Evolutionary conservation across 1,140 invertebrate genomes (phyloP).

Genomic region (Bombus difficillimus): DNA sequence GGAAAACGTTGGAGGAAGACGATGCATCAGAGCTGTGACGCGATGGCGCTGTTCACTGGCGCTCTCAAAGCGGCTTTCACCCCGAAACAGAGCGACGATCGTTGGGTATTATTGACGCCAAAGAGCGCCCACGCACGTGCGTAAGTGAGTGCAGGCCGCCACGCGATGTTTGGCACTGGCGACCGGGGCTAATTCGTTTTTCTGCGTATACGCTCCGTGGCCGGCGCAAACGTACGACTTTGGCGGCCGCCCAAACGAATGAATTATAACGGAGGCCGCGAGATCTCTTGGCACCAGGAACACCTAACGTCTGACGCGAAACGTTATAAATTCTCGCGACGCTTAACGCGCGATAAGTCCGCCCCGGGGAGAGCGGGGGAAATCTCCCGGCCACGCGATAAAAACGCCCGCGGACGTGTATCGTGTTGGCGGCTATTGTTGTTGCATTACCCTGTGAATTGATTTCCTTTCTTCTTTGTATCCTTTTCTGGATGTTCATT

Average conservation of each 20-base stretch:
- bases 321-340: conserved; percentile 53
- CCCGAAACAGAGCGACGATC: conserved; percentile 60
- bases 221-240: conserved; percentile 52
- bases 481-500: not conserved
- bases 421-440: conserved; percentile 8
- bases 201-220: conserved; percentile 42
- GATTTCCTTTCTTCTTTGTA: not conserved
- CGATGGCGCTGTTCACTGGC: conserved; percentile 5
- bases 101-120: conserved; percentile 66
- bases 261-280: conserved; percentile 60
- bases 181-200: conserved; percentile 59
- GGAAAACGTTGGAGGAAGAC: conserved; percentile 53
- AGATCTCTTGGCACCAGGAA: conserved; percentile 50
- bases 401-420: not conserved
- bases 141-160: conserved; percentile 59
- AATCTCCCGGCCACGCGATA: conserved; percentile 1
- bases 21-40: conserved; percentile 35
- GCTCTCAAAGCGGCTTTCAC: conserved; percentile 56
- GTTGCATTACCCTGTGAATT: not conserved
- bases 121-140: conserved; percentile 65
- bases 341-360: conserved; percentile 47
- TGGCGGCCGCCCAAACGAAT: conserved; percentile 56
- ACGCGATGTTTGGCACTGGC: conserved; percentile 63
- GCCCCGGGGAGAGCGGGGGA: not conserved
- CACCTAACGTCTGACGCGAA: conserved; percentile 19